Base-by-base conservation (phyloP, 2,113 vertebrate genomes). In the Ondatra zibethicus region DNA sequence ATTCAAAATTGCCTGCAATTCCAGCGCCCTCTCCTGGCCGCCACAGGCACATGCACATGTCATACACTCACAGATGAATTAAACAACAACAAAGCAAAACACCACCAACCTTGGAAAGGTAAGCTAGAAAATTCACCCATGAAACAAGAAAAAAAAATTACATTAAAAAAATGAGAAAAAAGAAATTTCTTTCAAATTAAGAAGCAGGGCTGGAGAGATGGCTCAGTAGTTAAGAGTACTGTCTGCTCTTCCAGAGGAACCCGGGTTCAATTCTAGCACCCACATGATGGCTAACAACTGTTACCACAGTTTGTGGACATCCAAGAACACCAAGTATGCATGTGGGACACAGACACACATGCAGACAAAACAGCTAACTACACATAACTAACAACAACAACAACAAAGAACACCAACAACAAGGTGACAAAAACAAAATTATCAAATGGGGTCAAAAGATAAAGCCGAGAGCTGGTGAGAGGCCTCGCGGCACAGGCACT, bases 101-200 rank as follows among this genome's bases (percentile, higher is more conserved):
- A 85, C 13, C 10, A 93, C n/a, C 52, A 68, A 84, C 42, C 42
- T 68, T 97, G 39, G 65, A 88, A 31, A 80, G 42, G 93, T 72
- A 36, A 87, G 11, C 50, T 87, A 50, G 85, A 87, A 7, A 72
- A 84, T 92, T 23, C 61, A 88, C 61, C 39, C 52, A 85, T 10
- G 42, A 86, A 45, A 66, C 42, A 66, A 47, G 27, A 45, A 65
- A 84, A 82, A n/a, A 68, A 33, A 68, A 33, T 3, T 58, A 66
- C 61, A 33, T 58, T 7, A 33, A 47, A 61, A 55, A 36, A 58
- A 58, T 1, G 45, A 10, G 5, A 85, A 75, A 92, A 80, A 80
- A 91, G 68, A 21, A n/a, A n/a, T n/a, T n/a, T n/a, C 47, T 88
- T 94, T 80, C 21, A 88, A 95, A 92, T 95, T 82, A 96, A 80